phyloP scores from a whole-genome alignment of 2,113 vertebrate genomes.

The Lasiurus borealis region DNA sequence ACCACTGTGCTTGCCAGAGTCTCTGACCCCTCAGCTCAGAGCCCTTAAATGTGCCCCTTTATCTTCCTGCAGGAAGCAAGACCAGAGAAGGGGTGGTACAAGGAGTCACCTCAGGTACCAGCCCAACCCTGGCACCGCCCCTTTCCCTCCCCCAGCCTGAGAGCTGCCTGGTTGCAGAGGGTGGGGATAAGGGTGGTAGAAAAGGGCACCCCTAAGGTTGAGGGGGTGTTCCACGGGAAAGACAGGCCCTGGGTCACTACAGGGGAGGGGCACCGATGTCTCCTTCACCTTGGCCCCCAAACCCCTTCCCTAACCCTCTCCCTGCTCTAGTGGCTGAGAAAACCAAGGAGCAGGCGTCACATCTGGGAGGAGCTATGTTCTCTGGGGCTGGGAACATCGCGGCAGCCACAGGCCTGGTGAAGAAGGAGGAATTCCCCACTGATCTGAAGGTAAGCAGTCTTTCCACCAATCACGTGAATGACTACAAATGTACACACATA shows the following conservation, averaged over 20 bases:
- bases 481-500: not conserved
- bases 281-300: not conserved
- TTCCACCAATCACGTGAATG: fast-evolving
- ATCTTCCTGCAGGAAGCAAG: conserved; percentile 92
- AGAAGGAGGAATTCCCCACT: conserved; percentile 96
- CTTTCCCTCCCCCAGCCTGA: not conserved
- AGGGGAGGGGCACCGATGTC: not conserved
- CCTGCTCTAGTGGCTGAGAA: conserved; percentile 95
- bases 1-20: not conserved
- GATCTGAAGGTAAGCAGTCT: conserved; percentile 93
- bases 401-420: conserved; percentile 95
- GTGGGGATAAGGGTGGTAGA: not conserved
- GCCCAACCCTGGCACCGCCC: not conserved
- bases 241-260: not conserved
- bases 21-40: not conserved
- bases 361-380: conserved; percentile 93
- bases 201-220: conserved; percentile 8
- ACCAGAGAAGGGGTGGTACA: conserved; percentile 94
- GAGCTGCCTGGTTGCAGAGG: not conserved
- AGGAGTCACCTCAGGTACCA: conserved; percentile 94
- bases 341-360: conserved; percentile 94
- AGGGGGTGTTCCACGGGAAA: conserved; percentile 53
- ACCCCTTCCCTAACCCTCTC: not conserved
- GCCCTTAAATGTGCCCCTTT: conserved; percentile 12
- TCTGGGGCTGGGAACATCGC: conserved; percentile 95